phyloP scores from a whole-genome alignment of 2,797 vertebrate genomes.

The Phalanger gymnotis region DNA sequence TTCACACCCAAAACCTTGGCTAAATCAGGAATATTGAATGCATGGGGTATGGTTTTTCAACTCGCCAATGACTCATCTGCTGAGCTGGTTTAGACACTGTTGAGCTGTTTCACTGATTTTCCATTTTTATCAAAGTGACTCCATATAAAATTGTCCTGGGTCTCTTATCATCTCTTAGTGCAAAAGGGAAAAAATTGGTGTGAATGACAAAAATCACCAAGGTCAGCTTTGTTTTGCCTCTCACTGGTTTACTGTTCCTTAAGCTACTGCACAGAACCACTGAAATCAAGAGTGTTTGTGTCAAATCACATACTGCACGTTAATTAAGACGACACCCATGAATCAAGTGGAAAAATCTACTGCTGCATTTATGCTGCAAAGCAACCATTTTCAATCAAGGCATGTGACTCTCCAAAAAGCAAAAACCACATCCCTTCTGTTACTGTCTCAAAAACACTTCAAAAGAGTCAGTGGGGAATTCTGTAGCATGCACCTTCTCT shows the following conservation, averaged over 20 bases:
- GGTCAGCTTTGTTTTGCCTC: constrained; percentile 51
- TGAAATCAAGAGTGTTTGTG: constrained; percentile 30
- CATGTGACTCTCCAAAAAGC: constrained; percentile 5
- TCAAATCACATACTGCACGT: constrained; percentile 24
- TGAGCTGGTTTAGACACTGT: not conserved
- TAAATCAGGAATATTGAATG: constrained; percentile 47
- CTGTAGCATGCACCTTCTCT: constrained; percentile 29
- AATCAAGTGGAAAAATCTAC: constrained; percentile 38
- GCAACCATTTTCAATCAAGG: constrained; percentile 32
- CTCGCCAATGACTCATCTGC: not conserved
- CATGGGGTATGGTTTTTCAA: not conserved
- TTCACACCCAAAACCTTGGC: constrained; percentile 42
- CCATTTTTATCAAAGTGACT: constrained; percentile 47
- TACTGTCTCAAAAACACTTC: constrained; percentile 43
- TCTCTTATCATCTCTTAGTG: constrained; percentile 16
- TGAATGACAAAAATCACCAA: constrained; percentile 36
- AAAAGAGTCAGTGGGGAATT: constrained; percentile 39
- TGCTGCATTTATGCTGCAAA: constrained; percentile 28
- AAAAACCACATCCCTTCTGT: not conserved
- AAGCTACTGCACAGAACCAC: constrained; percentile 43
- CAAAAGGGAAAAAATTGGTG: constrained; percentile 1
- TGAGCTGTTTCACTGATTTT: constrained; percentile 15
- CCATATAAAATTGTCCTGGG: constrained; percentile 5
- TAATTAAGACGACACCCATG: constrained; percentile 38
- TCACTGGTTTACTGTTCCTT: not conserved